Conservation (phyloP, 2,113 vertebrate species). For the Egretta garzetta region DNA sequence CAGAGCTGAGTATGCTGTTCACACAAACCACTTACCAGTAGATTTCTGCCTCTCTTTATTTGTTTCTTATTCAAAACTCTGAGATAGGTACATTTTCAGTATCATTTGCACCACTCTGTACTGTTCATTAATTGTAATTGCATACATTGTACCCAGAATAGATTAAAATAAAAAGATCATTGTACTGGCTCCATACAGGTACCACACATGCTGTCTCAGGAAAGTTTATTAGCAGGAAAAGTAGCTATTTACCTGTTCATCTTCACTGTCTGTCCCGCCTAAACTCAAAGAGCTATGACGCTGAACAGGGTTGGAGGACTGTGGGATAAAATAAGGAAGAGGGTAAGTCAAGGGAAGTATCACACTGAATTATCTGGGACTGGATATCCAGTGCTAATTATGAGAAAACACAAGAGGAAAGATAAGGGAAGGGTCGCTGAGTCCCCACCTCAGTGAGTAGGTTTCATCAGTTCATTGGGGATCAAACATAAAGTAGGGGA, state of each 20-base stretch:
- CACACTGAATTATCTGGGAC: neutral
- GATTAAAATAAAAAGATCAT: neutral
- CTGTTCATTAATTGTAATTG: neutral
- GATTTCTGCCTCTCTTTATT: neutral
- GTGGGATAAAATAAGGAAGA: slow-evolving; percentile 55
- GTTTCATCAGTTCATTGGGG: neutral
- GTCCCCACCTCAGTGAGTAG: neutral
- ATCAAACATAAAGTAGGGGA: neutral
- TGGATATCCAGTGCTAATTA: neutral
- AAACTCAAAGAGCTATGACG: slow-evolving; percentile 82
- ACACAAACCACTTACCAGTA: neutral
- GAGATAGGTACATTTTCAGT: neutral
- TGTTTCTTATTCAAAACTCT: neutral
- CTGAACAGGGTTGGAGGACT: slow-evolving; percentile 73
- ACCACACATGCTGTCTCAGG: neutral
- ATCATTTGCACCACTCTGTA: neutral
- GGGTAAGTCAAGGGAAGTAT: slow-evolving; percentile 44
- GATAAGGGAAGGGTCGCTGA: neutral
- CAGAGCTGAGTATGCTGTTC: neutral
- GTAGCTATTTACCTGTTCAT: slow-evolving; percentile 80
- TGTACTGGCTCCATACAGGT: neutral
- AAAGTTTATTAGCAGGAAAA: slow-evolving; percentile 25
- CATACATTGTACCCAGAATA: neutral
- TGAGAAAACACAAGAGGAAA: slow-evolving; percentile 45
- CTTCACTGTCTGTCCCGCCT: slow-evolving; percentile 82